These are phyloP conservation scores for Arbacia lixula DNA, from an alignment of 53 echinoderm and acorn worm genomes.

Conservation along the genomic window DNA sequence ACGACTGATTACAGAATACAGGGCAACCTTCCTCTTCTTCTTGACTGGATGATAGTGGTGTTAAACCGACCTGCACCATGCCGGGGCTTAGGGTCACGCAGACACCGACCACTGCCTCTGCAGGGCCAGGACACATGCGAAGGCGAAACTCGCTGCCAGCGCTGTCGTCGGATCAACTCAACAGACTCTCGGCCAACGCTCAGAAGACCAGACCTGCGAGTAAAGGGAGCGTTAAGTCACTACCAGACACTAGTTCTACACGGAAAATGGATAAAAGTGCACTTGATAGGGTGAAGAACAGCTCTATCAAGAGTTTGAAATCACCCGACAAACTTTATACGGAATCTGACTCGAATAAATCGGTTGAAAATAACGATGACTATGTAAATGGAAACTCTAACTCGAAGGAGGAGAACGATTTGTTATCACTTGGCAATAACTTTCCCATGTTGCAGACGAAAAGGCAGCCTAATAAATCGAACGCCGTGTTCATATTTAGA, in stretches of 20 bases:
- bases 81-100: slow-evolving; percentile 36
- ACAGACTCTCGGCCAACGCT: slow-evolving; percentile 41
- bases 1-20: no score
- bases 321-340: not conserved
- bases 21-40: no score
- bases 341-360: no score
- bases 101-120: not conserved
- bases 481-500: slow-evolving; percentile 22
- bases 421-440: not conserved
- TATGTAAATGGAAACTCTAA: not conserved
- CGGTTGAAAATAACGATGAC: no score
- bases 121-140: not conserved
- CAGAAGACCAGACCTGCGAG: no score
- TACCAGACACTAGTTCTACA: not conserved
- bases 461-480: not conserved
- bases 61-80: slow-evolving; percentile 22
- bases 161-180: slow-evolving; percentile 37
- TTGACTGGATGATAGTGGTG: no score
- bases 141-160: slow-evolving; percentile 41
- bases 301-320: not conserved
- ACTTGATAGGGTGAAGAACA: not conserved
- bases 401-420: not conserved
- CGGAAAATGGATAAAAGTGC: not conserved
- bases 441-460: slow-evolving; percentile 11
- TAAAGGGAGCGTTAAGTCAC: no score